phyloP scores from a whole-genome alignment of 2,797 vertebrate species.

The Tauraco hartlaubi region DNA sequence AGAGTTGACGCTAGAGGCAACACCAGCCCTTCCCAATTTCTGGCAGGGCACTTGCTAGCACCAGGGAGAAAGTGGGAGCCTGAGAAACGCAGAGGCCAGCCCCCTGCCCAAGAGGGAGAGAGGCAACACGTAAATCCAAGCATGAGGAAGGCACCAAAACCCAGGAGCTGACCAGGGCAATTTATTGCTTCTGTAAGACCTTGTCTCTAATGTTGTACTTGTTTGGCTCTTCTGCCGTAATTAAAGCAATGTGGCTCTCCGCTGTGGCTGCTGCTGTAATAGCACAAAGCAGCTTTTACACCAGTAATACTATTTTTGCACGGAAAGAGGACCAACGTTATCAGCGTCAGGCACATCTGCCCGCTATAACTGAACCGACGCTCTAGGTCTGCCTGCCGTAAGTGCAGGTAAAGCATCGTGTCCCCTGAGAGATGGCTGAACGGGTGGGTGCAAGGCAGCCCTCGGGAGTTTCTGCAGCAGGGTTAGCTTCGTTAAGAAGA shows the following conservation, averaged over 20 bases:
- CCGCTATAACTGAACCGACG: background rate
- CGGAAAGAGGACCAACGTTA: background rate
- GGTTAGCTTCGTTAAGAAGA: background rate
- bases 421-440: background rate
- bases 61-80: background rate
- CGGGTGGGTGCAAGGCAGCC: accelerated
- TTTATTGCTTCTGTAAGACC: background rate
- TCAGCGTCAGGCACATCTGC: background rate
- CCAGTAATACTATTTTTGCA: background rate
- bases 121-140: background rate
- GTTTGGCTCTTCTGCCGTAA: background rate
- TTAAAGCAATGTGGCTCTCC: background rate
- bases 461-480: background rate
- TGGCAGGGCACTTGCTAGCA: background rate
- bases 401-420: background rate
- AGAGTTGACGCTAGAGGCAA: background rate
- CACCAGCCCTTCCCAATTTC: background rate
- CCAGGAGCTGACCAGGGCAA: background rate
- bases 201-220: background rate
- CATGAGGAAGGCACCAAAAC: background rate
- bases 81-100: background rate
- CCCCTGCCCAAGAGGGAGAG: background rate
- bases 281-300: conserved; percentile 14
- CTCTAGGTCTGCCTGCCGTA: background rate
- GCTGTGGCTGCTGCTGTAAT: background rate